A percentile compares a stretch with the other conserved stretches of the same genome.
Conservation (phyloP, 2,113 vertebrate genomes). For the Coregonus clupeaformis region DNA sequence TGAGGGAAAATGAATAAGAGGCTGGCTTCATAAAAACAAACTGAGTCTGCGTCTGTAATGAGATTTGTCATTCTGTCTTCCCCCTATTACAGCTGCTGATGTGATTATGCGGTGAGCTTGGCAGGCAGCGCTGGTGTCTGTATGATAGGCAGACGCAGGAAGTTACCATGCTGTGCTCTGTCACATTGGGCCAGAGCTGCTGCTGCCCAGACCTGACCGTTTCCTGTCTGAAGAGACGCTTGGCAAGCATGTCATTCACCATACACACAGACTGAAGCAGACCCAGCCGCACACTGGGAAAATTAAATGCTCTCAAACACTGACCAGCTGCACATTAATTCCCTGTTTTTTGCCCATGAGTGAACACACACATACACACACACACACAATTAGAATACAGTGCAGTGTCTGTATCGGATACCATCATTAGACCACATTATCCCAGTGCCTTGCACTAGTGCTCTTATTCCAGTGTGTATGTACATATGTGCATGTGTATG, state of each 20-base stretch:
- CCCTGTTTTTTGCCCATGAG: neutral
- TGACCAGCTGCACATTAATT: neutral
- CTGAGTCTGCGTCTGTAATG: slow-evolving; percentile 63
- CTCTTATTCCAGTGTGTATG: neutral
- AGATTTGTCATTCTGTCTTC: slow-evolving; percentile 66
- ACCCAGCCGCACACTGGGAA: neutral
- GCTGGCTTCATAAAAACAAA: slow-evolving; percentile 44
- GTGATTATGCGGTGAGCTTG: slow-evolving; percentile 59
- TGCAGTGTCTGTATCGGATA: neutral
- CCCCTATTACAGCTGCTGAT: slow-evolving; percentile 50
- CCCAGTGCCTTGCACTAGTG: neutral
- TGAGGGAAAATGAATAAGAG: slow-evolving; percentile 44
- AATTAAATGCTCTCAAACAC: neutral
- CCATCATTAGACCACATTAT: neutral
- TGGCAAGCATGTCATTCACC: neutral
- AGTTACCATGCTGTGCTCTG: slow-evolving; percentile 44
- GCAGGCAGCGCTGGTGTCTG: slow-evolving; percentile 48
- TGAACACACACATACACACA: neutral
- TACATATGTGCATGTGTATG: neutral
- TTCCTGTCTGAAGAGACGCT: slow-evolving; percentile 22
- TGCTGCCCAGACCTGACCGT: slow-evolving; percentile 22
- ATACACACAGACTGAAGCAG: neutral
- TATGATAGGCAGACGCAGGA: slow-evolving; percentile 55
- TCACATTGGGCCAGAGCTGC: slow-evolving; percentile 27
- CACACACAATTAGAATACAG: neutral